Conservation (phyloP, 2,888 invertebrate genomes). For the Mythimna lalbum region DNA sequence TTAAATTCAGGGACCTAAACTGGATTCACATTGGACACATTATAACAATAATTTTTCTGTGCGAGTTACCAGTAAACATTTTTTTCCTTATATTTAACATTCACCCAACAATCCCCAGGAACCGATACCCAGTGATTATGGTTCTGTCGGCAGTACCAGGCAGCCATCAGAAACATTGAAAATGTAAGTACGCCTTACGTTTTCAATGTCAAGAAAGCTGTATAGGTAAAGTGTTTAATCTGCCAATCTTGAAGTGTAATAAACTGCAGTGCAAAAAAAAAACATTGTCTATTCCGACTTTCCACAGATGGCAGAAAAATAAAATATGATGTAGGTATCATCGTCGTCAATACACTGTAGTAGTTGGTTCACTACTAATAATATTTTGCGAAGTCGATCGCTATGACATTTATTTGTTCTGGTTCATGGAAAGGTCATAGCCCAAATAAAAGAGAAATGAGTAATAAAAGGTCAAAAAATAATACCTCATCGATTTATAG, state of each 20-base stretch:
- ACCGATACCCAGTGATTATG: too few relatives aligned
- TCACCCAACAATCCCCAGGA: too few relatives aligned
- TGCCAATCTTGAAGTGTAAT: background rate
- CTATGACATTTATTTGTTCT: conserved; percentile 41
- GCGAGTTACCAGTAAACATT: too few relatives aligned
- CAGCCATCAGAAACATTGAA: background rate
- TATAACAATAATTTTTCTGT: too few relatives aligned
- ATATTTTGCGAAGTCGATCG: conserved; percentile 25
- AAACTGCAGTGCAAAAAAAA: background rate
- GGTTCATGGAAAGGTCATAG: conserved; percentile 52
- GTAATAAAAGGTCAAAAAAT: conserved; percentile 43
- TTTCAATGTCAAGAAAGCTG: too few relatives aligned
- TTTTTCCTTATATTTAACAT: too few relatives aligned
- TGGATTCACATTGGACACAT: too few relatives aligned
- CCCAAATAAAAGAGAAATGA: conserved; percentile 51
- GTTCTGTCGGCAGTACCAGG: too few relatives aligned
- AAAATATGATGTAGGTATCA: background rate
- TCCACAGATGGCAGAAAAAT: background rate
- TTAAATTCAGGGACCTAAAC: too few relatives aligned
- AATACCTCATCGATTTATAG: conserved; percentile 2
- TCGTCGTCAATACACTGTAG: conserved; percentile 13
- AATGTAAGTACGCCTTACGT: too few relatives aligned
- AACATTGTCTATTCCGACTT: background rate
- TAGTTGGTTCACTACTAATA: background rate
- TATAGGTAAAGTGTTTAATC: too few relatives aligned